These are phyloP conservation scores for Pelobates fuscus DNA, from an alignment of 2,113 vertebrate species.

Conservation along the genomic window DNA sequence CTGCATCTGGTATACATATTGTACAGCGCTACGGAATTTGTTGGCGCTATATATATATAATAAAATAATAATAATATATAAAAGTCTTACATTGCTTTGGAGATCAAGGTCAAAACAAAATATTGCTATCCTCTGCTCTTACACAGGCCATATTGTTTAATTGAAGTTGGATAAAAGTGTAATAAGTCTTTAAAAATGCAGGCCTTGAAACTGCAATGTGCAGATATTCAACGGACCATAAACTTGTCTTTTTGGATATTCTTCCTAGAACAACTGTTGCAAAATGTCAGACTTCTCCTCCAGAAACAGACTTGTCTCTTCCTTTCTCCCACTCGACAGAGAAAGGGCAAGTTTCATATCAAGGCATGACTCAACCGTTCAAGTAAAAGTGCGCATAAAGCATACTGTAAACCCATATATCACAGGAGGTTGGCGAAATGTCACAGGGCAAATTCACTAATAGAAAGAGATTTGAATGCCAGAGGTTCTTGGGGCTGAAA, in stretches of 20 bases:
- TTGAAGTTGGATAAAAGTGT: not conserved
- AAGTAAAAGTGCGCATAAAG: not conserved
- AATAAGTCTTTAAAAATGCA: not conserved
- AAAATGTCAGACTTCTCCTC: constrained; percentile 32
- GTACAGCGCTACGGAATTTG: too few species aligned
- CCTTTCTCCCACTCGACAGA: not conserved
- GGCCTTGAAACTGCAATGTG: not conserved
- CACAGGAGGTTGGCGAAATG: not conserved
- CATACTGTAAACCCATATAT: not conserved
- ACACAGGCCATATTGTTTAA: not conserved
- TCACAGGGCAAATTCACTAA: constrained; percentile 12
- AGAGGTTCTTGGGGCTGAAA: constrained; percentile 7
- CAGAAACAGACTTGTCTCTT: constrained; percentile 1
- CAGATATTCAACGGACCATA: not conserved
- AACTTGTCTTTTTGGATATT: not conserved
- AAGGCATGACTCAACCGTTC: constrained; percentile 29
- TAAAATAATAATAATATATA: too few species aligned
- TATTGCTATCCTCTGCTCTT: too few species aligned
- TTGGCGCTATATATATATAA: too few species aligned
- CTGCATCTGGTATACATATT: too few species aligned
- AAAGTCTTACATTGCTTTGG: too few species aligned
- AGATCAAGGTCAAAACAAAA: too few species aligned
- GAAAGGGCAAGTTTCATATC: constrained; percentile 37
- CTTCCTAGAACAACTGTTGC: not conserved
- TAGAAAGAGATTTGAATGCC: not conserved